Evolutionary conservation across 2,797 vertebrate genomes (phyloP), one percentile per base, ranked within the genome.

Genomic region (Anabacerthia variegaticeps): DNA sequence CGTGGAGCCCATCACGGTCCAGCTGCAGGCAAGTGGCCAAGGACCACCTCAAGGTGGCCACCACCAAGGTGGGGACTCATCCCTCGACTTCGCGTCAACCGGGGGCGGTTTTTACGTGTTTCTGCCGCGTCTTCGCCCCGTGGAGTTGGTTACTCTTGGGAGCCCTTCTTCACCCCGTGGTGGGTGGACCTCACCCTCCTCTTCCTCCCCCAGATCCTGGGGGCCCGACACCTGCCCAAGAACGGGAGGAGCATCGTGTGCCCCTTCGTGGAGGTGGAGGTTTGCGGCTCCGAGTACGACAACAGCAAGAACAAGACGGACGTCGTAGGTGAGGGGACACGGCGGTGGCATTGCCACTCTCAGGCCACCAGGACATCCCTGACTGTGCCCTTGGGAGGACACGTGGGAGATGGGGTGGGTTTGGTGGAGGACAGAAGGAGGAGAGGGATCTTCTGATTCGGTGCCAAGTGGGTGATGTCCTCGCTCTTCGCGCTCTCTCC

Each of bases 201-300:
- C 78, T 54, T 76, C 66, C 30, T 94, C 30, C 63, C 32, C 7
- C 75, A 99, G 99, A 99, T 99, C 77, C 96, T 99, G 6, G 99
- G 99, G 2, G 99, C 99, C 10, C 98, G 99, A 23, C 99, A 99
- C 88, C 97, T 99, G 34, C 99, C 99, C 8, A 99, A 99, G 95
- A 99, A 99, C 0, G 99, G 99, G 22, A 98, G 99, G 34, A 99
- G 99, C 91, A 99, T 99, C 0, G 99, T 99, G 86, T 99, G 99
- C 56, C 99, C 99, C 24, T 98, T 99, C 2, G 99, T 99, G 44
- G 99, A 99, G 98, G 98, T 99, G 9, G 99, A 99, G 94, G 99
- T 99, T 92, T 99, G 99, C 1, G 99, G 99, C 54, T 99, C 99
- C 0, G 99, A 99, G 74, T 99, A 99, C 0, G 99, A 99, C 98